These are phyloP conservation scores for Gouania willdenowi DNA, from an alignment of 2,797 vertebrate species.

Conservation along the genomic window DNA sequence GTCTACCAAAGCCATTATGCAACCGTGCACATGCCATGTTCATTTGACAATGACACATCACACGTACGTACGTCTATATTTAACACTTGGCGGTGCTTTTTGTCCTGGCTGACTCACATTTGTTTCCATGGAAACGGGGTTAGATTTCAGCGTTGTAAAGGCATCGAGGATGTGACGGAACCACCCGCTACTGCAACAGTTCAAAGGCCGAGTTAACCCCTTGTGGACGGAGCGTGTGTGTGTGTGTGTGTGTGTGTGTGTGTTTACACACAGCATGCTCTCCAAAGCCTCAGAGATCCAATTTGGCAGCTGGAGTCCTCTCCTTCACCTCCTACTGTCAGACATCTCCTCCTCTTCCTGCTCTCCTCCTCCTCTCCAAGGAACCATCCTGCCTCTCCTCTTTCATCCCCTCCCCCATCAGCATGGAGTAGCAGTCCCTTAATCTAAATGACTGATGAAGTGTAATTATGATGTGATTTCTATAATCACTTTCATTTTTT, in stretches of 20 bases:
- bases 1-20: constrained; percentile 41
- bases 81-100: constrained; percentile 41
- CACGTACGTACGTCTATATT: constrained; percentile 44
- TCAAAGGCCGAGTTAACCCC: too few species aligned
- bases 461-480: constrained; percentile 45
- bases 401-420: constrained; percentile 36
- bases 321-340: constrained; percentile 48
- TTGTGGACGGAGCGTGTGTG: constrained; percentile 1
- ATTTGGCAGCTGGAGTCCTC: constrained; percentile 37
- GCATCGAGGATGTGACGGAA: constrained; percentile 48
- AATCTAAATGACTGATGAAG: constrained; percentile 46
- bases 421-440: constrained; percentile 47
- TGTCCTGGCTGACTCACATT: constrained; percentile 44
- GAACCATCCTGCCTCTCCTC: constrained; percentile 39
- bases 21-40: constrained; percentile 38
- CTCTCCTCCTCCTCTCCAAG: background rate
- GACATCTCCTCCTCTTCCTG: constrained; percentile 51
- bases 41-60: constrained; percentile 53
- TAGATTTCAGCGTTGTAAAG: constrained; percentile 40
- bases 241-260: background rate
- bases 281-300: constrained; percentile 30
- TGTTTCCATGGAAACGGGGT: constrained; percentile 63
- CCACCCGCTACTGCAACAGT: constrained; percentile 26
- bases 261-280: background rate
- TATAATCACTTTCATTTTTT: constrained; percentile 25